These are phyloP conservation scores for Hesperia comma DNA, from an alignment of 2,888 invertebrate genomes.

Conservation along the genomic window DNA sequence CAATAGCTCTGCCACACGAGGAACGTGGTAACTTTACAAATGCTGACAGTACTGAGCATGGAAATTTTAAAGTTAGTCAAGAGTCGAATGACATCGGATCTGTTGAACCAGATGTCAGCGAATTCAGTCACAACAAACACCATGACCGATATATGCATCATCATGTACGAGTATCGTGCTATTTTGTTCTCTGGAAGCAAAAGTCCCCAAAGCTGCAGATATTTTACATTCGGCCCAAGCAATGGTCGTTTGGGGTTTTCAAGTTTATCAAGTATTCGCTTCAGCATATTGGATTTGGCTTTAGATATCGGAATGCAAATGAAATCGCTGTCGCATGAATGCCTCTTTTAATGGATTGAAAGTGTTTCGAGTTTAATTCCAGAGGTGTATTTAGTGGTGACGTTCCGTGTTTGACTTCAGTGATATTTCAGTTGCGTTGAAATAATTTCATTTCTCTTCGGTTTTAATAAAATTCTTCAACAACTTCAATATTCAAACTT, in stretches of 20 bases:
- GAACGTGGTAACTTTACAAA: constrained; percentile 61
- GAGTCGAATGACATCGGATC: constrained; percentile 58
- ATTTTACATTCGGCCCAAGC: constrained; percentile 66
- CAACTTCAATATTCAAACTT: too few species aligned
- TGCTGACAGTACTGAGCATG: constrained; percentile 64
- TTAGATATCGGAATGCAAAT: constrained; percentile 26
- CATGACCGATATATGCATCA: constrained; percentile 57
- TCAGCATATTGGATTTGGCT: constrained; percentile 28
- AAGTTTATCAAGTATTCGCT: constrained; percentile 53
- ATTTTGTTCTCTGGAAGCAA: constrained; percentile 55
- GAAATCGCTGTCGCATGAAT: constrained; percentile 17
- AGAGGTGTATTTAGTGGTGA: constrained; percentile 13
- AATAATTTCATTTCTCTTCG: too few species aligned
- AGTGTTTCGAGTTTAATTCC: constrained; percentile 25
- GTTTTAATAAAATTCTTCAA: too few species aligned
- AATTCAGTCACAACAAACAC: constrained; percentile 62
- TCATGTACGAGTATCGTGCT: constrained; percentile 53
- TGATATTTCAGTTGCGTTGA: too few species aligned
- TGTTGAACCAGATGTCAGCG: constrained; percentile 66
- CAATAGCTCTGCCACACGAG: constrained; percentile 63
- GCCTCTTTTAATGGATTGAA: constrained; percentile 18
- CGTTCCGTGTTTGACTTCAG: not conserved
- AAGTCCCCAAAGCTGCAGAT: constrained; percentile 68
- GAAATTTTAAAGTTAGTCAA: constrained; percentile 68
- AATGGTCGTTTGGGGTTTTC: constrained; percentile 63